Evolutionary conservation across 1,140 invertebrate genomes (phyloP).

Genomic region (Acromyrmex charruanus): DNA sequence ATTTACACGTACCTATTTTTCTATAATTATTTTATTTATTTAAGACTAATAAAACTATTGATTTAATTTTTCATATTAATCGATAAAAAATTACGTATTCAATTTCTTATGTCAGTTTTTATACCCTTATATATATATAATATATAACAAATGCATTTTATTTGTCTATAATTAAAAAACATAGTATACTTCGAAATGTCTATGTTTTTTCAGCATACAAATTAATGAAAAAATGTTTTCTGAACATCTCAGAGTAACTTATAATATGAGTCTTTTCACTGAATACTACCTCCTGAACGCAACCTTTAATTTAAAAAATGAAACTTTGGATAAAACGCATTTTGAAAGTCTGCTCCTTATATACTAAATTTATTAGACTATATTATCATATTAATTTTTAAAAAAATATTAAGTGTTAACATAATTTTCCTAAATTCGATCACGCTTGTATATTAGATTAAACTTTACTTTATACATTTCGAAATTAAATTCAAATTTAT

Average conservation of each 20-base stretch:
- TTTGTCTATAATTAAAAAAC: too few relatives aligned
- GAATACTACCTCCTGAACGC: too few relatives aligned
- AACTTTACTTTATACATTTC: background rate
- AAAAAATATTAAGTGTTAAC: background rate
- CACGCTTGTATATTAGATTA: background rate
- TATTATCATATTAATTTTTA: background rate
- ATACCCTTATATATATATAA: background rate
- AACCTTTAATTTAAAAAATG: too few relatives aligned
- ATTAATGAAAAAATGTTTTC: too few relatives aligned
- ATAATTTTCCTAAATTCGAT: background rate
- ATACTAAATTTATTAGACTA: background rate
- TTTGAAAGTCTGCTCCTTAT: background rate
- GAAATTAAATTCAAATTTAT: background rate
- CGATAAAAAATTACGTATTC: background rate
- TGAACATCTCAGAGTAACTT: too few relatives aligned
- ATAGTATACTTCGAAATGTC: too few relatives aligned
- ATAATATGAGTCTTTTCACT: too few relatives aligned
- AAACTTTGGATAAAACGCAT: too few relatives aligned
- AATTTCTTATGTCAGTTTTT: conserved; percentile 5
- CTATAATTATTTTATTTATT: background rate
- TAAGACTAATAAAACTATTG: background rate
- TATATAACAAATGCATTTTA: too few relatives aligned
- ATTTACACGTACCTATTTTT: too few relatives aligned
- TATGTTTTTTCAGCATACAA: too few relatives aligned
- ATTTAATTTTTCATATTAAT: conserved; percentile 19